A percentile compares a stretch with the other conserved stretches of the same genome.
Conservation (phyloP, 35 echinoderm and acorn worm species). For the Heliocidaris erythrogramma region DNA sequence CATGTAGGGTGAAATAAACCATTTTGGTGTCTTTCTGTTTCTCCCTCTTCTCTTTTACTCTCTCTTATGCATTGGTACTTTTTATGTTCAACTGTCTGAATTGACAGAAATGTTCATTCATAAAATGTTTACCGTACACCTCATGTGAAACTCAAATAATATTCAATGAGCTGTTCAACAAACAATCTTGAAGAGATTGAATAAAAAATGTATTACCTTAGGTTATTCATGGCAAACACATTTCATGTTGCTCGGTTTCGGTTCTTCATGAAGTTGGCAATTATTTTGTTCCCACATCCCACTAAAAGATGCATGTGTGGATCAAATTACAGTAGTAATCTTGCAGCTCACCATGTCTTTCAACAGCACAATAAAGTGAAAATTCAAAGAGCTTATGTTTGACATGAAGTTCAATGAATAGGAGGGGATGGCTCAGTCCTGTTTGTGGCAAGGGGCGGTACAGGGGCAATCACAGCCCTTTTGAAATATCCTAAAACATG, state of each 20-base stretch:
- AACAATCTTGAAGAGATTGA: no score
- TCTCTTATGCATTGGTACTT: no score
- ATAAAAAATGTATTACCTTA: background rate
- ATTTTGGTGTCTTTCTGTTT: no score
- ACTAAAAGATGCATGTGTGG: background rate
- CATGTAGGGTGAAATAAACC: no score
- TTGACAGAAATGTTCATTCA: no score
- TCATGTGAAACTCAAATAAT: no score
- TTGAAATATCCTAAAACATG: background rate
- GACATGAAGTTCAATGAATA: constrained; percentile 14
- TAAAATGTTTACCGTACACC: no score
- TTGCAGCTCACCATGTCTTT: background rate
- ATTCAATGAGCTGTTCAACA: no score
- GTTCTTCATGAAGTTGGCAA: background rate
- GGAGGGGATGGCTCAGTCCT: background rate
- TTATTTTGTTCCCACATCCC: background rate
- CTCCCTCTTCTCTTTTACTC: no score
- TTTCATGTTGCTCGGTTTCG: background rate
- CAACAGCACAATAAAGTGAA: constrained; percentile 10
- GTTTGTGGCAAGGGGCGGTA: background rate
- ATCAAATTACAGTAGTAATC: constrained; percentile 11
- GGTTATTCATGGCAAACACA: background rate
- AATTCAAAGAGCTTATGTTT: constrained; percentile 18
- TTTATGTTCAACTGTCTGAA: no score
- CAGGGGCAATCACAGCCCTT: background rate